phyloP scores from a whole-genome alignment of 2,888 invertebrate genomes.

The Amphipoea lucens region DNA sequence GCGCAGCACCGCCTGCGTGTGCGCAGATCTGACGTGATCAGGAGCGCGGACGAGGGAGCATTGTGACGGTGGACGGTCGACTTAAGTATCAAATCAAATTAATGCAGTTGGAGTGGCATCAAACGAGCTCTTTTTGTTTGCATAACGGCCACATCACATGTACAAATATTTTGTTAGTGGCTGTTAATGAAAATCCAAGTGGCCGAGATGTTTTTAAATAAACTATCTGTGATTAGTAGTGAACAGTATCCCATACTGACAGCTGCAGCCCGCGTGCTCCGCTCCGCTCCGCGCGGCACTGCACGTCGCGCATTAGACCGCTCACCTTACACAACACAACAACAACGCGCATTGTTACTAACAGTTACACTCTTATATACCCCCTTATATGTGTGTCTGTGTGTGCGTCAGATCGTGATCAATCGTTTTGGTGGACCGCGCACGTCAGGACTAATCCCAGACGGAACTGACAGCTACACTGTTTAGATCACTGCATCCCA shows the following conservation, averaged over 20 bases:
- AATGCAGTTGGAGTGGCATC: not conserved
- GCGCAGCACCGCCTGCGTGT: not conserved
- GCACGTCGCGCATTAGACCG: not conserved
- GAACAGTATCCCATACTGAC: not conserved
- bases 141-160: not conserved
- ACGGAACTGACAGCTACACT: conserved; percentile 32
- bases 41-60: not conserved
- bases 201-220: not conserved
- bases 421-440: conserved; percentile 20
- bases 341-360: conserved; percentile 15
- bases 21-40: not conserved
- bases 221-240: not conserved
- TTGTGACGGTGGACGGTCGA: not conserved
- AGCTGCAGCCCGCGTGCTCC: too few relatives aligned
- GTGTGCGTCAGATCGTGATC: conserved; percentile 27
- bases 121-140: not conserved
- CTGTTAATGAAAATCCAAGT: not conserved
- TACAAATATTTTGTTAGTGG: not conserved
- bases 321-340: conserved; percentile 22
- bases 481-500: conserved; percentile 9
- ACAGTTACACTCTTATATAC: conserved; percentile 7
- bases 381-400: not conserved
- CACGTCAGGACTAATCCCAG: conserved; percentile 36
- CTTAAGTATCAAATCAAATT: not conserved
- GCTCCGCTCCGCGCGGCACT: not conserved